Evolutionary conservation across 2,888 invertebrate genomes (phyloP), one percentile per base, ranked within the genome.

Genomic region (Ctenicera cuprea): DNA sequence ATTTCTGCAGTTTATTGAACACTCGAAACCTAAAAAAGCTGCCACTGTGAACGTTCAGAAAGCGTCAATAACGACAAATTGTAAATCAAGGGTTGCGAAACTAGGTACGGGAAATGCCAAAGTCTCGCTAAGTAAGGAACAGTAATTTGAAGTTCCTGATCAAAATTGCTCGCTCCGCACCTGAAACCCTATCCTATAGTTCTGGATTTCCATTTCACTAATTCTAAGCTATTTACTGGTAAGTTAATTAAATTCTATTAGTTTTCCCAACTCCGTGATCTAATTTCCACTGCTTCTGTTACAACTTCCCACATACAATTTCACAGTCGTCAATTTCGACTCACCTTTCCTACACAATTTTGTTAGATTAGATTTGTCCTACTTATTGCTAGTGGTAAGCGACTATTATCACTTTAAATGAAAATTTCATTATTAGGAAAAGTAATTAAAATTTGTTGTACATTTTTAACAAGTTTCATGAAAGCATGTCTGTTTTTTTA

Each of bases 201-300:
- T 59, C 59, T 67, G 59, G 48, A 69, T 61, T 69, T 59, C 43
- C 69, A 69, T 61, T 69, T 69, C 48, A 30, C 30, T 62, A 50
- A 69, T 62, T 69, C 37, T 18, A 33, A 62, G 69, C 69, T 59
- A 69, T 69, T 69, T 69, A 61, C 61, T 33, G 69, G 61, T 20
- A 16, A 59, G 45, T 20, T 69, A 69, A 69, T 69, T 69, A 69
- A 69, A 69, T 69, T 69, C 69, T 50, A 69, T 43, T 38, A 62
- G 62, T 62, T 62, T 62, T 62, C 62, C 45, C 43, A 45, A 30
- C 43, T 62, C 38, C 16, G 14, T 26, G 45, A 62, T 62, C 43
- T 30, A 62, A 62, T 62, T 62, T 62, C 43, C 62, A 45, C 22
- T 16, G 38, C 57, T 18, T 45, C 11, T 4, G 37, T n/a, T 16